Evolutionary conservation across 2,888 invertebrate genomes (phyloP).

Genomic region (Coelinius sp.): DNA sequence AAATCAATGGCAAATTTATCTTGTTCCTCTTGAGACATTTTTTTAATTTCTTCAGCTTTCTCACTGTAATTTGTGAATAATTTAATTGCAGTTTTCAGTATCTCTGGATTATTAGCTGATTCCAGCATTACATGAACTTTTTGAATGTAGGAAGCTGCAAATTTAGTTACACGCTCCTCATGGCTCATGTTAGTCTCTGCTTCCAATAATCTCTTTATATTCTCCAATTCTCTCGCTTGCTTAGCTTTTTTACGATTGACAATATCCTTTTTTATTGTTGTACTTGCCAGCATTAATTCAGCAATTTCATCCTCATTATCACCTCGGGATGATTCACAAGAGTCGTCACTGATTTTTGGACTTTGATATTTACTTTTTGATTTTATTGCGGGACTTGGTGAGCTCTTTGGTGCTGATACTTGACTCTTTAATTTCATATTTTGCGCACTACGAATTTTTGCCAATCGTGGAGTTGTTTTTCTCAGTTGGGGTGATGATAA

Average conservation of each 20-base stretch:
- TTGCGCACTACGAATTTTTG: slow-evolving; percentile 67
- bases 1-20: slow-evolving; percentile 61
- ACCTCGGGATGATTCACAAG: slow-evolving; percentile 53
- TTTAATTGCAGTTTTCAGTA: slow-evolving; percentile 58
- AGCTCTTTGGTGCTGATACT: slow-evolving; percentile 59
- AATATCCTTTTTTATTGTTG: slow-evolving; percentile 70
- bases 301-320: slow-evolving; percentile 76
- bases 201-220: slow-evolving; percentile 72
- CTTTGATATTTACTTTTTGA: slow-evolving; percentile 54
- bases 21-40: slow-evolving; percentile 43
- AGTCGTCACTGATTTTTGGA: slow-evolving; percentile 50
- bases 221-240: slow-evolving; percentile 72
- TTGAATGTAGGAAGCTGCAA: slow-evolving; percentile 64
- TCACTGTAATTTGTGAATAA: slow-evolving; percentile 61
- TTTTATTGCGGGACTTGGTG: slow-evolving; percentile 54
- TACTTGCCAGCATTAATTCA: slow-evolving; percentile 74
- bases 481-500: slow-evolving; percentile 58
- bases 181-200: slow-evolving; percentile 71
- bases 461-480: slow-evolving; percentile 65
- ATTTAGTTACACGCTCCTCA: slow-evolving; percentile 72
- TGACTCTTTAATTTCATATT: slow-evolving; percentile 68
- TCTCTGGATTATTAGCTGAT: slow-evolving; percentile 56
- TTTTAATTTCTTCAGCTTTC: slow-evolving; percentile 55
- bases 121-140: slow-evolving; percentile 61
- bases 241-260: slow-evolving; percentile 72